Evolutionary conservation across 2,113 vertebrate genomes (phyloP).

Genomic region (Notiomystis cincta): DNA sequence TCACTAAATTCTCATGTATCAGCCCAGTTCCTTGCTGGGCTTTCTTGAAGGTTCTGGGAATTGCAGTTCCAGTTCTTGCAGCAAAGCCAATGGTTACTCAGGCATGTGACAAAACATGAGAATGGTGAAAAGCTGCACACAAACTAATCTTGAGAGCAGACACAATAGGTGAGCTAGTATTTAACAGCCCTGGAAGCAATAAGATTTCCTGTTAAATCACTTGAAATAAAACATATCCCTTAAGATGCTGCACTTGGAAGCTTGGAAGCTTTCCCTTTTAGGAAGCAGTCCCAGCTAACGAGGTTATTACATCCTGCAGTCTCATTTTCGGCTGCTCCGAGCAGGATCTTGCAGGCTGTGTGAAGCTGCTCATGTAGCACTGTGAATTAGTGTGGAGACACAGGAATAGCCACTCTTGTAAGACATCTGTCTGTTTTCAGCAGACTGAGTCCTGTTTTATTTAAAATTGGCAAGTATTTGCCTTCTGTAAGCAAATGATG

Average conservation of each 20-base stretch:
- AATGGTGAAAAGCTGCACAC: not conserved
- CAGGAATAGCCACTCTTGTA: not conserved
- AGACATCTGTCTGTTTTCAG: conserved; percentile 45
- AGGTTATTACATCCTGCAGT: not conserved
- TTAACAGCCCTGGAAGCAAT: not conserved
- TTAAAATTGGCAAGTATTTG: conserved; percentile 21
- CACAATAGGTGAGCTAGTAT: not conserved
- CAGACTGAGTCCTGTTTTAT: conserved; percentile 8
- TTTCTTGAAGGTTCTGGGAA: not conserved
- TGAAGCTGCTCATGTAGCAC: not conserved
- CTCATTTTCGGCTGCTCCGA: not conserved
- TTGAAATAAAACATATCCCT: not conserved
- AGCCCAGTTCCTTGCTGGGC: not conserved
- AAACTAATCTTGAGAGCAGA: not conserved
- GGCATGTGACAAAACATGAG: not conserved
- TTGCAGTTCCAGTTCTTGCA: not conserved
- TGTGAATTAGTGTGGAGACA: not conserved
- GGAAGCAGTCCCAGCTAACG: not conserved
- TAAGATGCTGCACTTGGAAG: not conserved
- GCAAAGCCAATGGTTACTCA: not conserved
- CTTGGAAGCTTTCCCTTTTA: not conserved
- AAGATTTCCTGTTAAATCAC: not conserved
- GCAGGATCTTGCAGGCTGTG: not conserved
- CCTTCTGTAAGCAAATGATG: conserved; percentile 42
- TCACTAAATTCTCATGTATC: fast-evolving